These are phyloP conservation scores for Montipora foliosa DNA, from an alignment of 64 coral and sea anemone genomes.

Conservation along the genomic window DNA sequence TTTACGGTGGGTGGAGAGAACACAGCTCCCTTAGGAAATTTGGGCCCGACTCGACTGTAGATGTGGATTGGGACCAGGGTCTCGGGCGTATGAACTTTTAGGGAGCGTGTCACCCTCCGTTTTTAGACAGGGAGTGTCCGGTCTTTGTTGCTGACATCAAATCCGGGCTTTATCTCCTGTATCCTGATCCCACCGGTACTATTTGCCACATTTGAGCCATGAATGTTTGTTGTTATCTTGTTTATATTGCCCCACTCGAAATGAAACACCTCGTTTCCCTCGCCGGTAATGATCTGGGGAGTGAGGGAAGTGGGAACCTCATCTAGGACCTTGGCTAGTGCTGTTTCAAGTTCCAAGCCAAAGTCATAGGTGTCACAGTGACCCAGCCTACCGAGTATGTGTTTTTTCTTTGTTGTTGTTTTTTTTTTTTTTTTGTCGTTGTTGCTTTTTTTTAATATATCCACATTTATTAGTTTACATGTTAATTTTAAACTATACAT, in stretches of 20 bases:
- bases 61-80: conserved; percentile 39
- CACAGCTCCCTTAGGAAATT: conserved; percentile 27
- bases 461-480: too few species aligned
- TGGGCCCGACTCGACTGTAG: conserved; percentile 48
- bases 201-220: conserved; percentile 57
- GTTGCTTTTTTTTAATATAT: too few species aligned
- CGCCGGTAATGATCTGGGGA: conserved; percentile 51
- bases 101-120: not conserved
- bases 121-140: conserved; percentile 37
- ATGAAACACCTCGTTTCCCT: conserved; percentile 63
- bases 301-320: conserved; percentile 53
- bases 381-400: not conserved
- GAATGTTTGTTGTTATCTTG: conserved; percentile 41
- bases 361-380: conserved; percentile 43
- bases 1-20: conserved; percentile 1
- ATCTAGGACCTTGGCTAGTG: conserved; percentile 54
- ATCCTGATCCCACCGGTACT: conserved; percentile 73
- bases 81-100: conserved; percentile 26
- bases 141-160: conserved; percentile 33
- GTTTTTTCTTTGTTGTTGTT: too few species aligned
- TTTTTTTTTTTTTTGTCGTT: too few species aligned
- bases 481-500: too few species aligned
- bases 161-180: conserved; percentile 49
- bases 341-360: conserved; percentile 61
- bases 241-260: conserved; percentile 69